Conservation (phyloP, 2,797 vertebrate species). For the Craterocephalus amniculus region DNA sequence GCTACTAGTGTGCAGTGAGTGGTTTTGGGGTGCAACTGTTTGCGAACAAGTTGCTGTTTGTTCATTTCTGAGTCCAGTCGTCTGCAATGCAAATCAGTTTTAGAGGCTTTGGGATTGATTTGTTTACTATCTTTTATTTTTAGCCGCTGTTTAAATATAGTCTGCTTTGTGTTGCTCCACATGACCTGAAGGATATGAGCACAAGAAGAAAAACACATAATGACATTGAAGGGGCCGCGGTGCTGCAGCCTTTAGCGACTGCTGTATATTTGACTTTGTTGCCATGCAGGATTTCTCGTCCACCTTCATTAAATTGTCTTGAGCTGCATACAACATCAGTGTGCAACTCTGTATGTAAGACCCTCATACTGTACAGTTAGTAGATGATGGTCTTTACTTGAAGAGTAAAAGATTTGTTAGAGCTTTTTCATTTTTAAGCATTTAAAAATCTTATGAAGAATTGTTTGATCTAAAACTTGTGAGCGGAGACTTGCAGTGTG, state of each 20-base stretch:
- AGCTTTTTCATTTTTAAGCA: background rate
- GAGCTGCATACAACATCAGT: background rate
- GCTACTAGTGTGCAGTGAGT: background rate
- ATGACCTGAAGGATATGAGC: slow-evolving; percentile 20
- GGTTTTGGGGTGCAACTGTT: slow-evolving; percentile 8
- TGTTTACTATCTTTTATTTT: slow-evolving; percentile 31
- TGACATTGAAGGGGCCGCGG: slow-evolving; percentile 42
- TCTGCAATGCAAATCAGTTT: slow-evolving; percentile 43
- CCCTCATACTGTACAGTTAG: background rate
- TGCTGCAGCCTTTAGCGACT: slow-evolving; percentile 28
- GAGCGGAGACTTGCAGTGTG: background rate
- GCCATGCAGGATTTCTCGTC: slow-evolving; percentile 20
- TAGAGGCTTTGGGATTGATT: slow-evolving; percentile 21
- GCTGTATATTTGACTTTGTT: slow-evolving; percentile 40
- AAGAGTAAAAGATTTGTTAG: background rate
- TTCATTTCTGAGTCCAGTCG: background rate
- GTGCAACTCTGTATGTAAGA: background rate
- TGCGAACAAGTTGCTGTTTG: slow-evolving; percentile 2
- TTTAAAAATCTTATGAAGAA: background rate
- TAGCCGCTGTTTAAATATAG: slow-evolving; percentile 15
- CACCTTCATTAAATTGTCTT: slow-evolving; percentile 4
- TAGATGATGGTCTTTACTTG: background rate
- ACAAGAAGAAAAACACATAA: slow-evolving; percentile 9
- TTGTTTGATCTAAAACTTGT: background rate
- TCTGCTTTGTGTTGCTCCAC: slow-evolving; percentile 11